Percentiles rank a stretch among this genome's conserved stretches.
Evolutionary conservation across 2,113 vertebrate genomes (phyloP).

Genomic region (Corythaeola cristata): DNA sequence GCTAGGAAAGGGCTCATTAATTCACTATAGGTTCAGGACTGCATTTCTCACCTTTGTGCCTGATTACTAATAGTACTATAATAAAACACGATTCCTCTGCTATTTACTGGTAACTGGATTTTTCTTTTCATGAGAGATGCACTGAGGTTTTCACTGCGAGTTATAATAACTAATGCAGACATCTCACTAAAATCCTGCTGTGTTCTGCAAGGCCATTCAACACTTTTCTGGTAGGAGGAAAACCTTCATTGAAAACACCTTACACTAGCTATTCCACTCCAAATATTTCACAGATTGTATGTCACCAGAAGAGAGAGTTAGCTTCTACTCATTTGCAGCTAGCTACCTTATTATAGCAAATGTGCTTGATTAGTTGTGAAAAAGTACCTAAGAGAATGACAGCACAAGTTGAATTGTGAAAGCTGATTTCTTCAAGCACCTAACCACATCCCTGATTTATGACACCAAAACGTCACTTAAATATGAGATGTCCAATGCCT

Average conservation of each 20-base stretch:
- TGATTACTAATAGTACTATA: background rate
- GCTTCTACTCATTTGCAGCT: background rate
- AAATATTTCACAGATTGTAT: background rate
- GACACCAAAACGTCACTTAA: background rate
- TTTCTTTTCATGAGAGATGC: background rate
- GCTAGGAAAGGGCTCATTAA: background rate
- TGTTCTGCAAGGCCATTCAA: background rate
- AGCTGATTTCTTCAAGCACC: background rate
- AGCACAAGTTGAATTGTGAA: background rate
- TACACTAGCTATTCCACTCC: background rate
- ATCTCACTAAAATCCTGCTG: background rate
- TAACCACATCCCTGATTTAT: background rate
- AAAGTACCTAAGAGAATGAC: background rate
- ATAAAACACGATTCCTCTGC: background rate
- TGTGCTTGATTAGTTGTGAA: background rate
- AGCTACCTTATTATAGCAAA: background rate
- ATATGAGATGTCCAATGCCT: background rate
- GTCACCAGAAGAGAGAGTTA: background rate
- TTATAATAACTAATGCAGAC: background rate
- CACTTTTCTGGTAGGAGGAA: background rate
- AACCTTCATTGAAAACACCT: background rate
- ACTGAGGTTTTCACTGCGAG: background rate
- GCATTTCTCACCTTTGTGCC: background rate
- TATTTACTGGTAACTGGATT: background rate
- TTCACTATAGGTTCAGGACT: background rate